Base-by-base conservation (phyloP, 2,797 vertebrate genomes). In the Phylloscopus collybita region DNA sequence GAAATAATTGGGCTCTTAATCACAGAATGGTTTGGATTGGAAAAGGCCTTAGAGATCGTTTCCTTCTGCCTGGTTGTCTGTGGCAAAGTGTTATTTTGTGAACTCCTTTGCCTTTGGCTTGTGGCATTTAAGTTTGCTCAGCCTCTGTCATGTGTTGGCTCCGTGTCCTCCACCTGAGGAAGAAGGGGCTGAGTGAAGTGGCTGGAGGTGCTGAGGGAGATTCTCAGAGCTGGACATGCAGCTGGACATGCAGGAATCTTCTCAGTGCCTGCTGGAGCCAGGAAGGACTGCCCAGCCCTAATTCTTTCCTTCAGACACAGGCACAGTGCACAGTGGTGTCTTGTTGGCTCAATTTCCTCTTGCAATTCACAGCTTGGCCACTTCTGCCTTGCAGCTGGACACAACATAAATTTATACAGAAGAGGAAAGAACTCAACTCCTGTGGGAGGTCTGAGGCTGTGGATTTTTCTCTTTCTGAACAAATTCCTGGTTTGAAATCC, bases 401-500 rank as follows among this genome's bases (percentile, higher is more conserved):
- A 32, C 44, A 69, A 9, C 32, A n/a, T 51, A 56, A 66, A 83
- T 92, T 88, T 74, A 5, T 60, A 23, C 7, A 54, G 38, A 71
- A 25, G 21, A 86, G 30, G 34, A 71, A 83, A 90, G 69, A 78
- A 23, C 57, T 38, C 45, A 34, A 2, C n/a, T 70, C 82, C 44
- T 65, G 4, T 30, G 70, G 56, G 86, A 90, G 17, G 14, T 44
- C 54, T 86, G 64, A 67, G 50, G 50, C 42, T 61, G 57, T 50
- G 57, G 13, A n/a, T 69, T 86, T 94, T 76, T 78, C 32, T 88
- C n/a, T n/a, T 79, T 81, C 60, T 54, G 64, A 79, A 62, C 12
- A 81, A 62, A 84, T 66, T 70, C 59, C 62, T 88, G 40, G 8
- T 79, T 72, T 62, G 11, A 13, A 40, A 51, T 34, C n/a, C 56